These are phyloP conservation scores for Xyrauchen texanus DNA, from an alignment of 2,113 vertebrate genomes.

Conservation along the genomic window DNA sequence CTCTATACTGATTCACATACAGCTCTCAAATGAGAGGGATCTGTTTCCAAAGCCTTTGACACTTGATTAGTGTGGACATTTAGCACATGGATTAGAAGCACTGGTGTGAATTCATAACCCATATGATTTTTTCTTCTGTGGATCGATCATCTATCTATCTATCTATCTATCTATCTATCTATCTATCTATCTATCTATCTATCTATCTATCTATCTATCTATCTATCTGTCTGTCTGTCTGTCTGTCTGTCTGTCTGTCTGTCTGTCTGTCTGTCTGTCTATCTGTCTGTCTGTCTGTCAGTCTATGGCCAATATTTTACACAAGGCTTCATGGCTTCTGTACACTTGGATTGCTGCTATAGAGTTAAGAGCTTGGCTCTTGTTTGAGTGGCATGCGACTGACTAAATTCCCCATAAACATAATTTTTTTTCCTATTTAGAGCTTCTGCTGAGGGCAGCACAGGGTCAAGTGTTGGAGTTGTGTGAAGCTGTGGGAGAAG, in stretches of 20 bases:
- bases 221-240: too few relatives aligned
- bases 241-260: too few relatives aligned
- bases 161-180: too few relatives aligned
- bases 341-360: background rate
- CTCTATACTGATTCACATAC: background rate
- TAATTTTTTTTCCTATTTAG: background rate
- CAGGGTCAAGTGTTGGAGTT: background rate
- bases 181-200: too few relatives aligned
- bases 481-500: too few relatives aligned
- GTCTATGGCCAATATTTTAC: too few relatives aligned
- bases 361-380: constrained; percentile 21
- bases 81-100: constrained; percentile 25
- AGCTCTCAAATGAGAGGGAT: background rate
- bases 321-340: background rate
- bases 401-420: constrained; percentile 25
- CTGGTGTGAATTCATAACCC: constrained; percentile 40
- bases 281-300: too few relatives aligned
- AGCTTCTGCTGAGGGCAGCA: constrained; percentile 4
- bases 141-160: too few relatives aligned
- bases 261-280: too few relatives aligned
- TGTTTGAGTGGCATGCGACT: background rate
- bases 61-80: constrained; percentile 30
- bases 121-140: too few relatives aligned
- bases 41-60: constrained; percentile 10
- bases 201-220: too few relatives aligned